phyloP scores from a whole-genome alignment of 2,113 vertebrate genomes.

The Rhinoderma darwinii region DNA sequence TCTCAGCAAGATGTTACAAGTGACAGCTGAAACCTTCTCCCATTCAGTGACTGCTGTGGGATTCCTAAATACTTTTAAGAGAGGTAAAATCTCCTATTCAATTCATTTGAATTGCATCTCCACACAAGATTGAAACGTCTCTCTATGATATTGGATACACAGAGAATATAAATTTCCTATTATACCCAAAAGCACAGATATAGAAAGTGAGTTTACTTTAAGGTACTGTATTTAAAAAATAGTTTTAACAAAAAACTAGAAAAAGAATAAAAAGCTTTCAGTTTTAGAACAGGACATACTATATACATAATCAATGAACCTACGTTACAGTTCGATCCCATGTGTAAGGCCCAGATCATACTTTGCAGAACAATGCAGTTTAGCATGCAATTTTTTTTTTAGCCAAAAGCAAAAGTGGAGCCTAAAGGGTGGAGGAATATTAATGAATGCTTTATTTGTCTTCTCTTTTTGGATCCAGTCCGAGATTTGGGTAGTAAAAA shows the following conservation, averaged over 20 bases:
- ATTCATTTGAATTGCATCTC: slow-evolving; percentile 60
- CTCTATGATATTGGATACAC: slow-evolving; percentile 59
- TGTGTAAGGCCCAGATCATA: background rate
- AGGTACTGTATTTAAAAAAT: slow-evolving; percentile 40
- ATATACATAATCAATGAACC: background rate
- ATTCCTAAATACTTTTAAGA: slow-evolving; percentile 61
- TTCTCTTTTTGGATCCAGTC: background rate
- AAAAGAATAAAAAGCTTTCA: background rate
- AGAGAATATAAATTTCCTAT: slow-evolving; percentile 58
- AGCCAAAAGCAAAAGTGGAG: background rate
- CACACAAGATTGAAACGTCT: slow-evolving; percentile 55
- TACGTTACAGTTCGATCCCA: background rate
- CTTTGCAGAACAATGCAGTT: background rate
- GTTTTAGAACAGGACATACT: background rate
- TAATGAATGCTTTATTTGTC: background rate
- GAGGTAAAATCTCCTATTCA: slow-evolving; percentile 59
- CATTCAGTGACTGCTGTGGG: slow-evolving; percentile 58
- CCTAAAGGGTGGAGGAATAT: background rate
- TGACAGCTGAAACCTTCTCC: slow-evolving; percentile 54
- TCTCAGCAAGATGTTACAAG: slow-evolving; percentile 58
- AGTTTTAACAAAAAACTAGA: background rate
- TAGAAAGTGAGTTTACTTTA: slow-evolving; percentile 43
- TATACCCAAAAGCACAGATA: slow-evolving; percentile 50
- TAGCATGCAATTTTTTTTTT: background rate
- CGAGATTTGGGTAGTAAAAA: background rate